phyloP scores from a whole-genome alignment of 1,140 invertebrate species.

The Atopsyche davidsoni region DNA sequence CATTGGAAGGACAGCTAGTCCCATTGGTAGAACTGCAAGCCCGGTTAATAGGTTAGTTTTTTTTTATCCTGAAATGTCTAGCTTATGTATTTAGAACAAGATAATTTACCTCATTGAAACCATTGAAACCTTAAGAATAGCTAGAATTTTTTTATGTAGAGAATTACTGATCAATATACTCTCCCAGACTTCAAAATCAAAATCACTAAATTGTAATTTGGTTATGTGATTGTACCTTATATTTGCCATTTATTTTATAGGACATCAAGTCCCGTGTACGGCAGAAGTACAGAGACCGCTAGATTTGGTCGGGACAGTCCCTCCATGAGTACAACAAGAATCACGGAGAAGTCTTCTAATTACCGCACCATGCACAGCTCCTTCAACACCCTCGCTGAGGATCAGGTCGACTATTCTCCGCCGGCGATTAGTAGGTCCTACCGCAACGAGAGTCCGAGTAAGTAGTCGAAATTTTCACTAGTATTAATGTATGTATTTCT shows the following conservation, averaged over 20 bases:
- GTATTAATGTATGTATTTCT: too few species aligned
- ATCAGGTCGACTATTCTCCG: constrained; percentile 38
- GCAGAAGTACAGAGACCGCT: too few species aligned
- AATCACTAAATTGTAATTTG: too few species aligned
- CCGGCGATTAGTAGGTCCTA: constrained; percentile 37
- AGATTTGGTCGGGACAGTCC: constrained; percentile 36
- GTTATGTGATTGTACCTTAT: too few species aligned
- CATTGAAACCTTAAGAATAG: too few species aligned
- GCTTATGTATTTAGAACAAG: too few species aligned
- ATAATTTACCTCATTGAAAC: too few species aligned
- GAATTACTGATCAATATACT: too few species aligned
- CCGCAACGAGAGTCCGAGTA: constrained; percentile 43
- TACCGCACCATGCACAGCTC: constrained; percentile 45
- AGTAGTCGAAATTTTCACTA: too few species aligned
- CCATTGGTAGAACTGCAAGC: constrained; percentile 44
- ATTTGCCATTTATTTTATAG: constrained; percentile 9
- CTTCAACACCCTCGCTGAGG: constrained; percentile 39
- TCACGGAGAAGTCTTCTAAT: constrained; percentile 41
- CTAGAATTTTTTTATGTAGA: too few species aligned
- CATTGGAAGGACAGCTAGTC: constrained; percentile 39
- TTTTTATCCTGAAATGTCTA: too few species aligned
- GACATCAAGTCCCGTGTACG: constrained; percentile 34
- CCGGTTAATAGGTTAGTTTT: constrained; percentile 44
- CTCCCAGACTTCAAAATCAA: too few species aligned
- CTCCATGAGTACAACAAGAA: constrained; percentile 40